These are phyloP conservation scores for Rhynchomys soricoides DNA, from an alignment of 2,113 vertebrate genomes.

Conservation along the genomic window DNA sequence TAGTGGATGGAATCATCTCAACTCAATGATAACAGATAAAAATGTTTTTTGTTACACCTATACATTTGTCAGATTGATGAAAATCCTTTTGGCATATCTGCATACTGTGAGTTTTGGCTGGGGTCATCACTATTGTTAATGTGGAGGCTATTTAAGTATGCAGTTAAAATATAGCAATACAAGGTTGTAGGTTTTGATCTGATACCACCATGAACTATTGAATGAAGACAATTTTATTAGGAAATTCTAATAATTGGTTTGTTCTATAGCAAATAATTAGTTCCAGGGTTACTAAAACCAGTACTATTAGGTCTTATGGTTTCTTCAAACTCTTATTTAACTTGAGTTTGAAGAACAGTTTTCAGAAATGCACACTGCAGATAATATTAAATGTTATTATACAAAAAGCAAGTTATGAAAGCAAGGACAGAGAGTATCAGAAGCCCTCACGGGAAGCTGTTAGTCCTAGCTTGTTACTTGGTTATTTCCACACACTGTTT, in stretches of 20 bases:
- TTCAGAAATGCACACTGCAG: constrained; percentile 17
- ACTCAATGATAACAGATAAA: constrained; percentile 30
- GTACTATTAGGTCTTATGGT: not conserved
- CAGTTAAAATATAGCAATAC: constrained; percentile 42
- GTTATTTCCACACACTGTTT: constrained; percentile 29
- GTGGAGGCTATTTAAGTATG: constrained; percentile 12
- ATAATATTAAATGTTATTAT: constrained; percentile 51
- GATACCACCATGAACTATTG: constrained; percentile 27
- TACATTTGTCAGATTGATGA: constrained; percentile 46
- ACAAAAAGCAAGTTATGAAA: constrained; percentile 23
- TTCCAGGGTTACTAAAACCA: not conserved
- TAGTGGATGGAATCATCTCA: not conserved
- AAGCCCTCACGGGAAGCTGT: constrained; percentile 33
- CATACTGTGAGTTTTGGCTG: constrained; percentile 54
- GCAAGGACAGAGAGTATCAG: not conserved
- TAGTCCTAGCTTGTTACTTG: constrained; percentile 66
- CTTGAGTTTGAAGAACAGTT: constrained; percentile 39
- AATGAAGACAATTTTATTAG: constrained; percentile 58
- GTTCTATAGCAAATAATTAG: not conserved
- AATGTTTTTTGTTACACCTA: constrained; percentile 17
- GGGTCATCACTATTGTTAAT: constrained; percentile 17
- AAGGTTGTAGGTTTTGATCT: constrained; percentile 50
- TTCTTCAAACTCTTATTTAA: constrained; percentile 62
- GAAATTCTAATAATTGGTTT: not conserved
- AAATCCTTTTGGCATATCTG: constrained; percentile 15